Evolutionary conservation across 2,113 vertebrate species (phyloP).

Genomic region (Rhadina sibilatrix): DNA sequence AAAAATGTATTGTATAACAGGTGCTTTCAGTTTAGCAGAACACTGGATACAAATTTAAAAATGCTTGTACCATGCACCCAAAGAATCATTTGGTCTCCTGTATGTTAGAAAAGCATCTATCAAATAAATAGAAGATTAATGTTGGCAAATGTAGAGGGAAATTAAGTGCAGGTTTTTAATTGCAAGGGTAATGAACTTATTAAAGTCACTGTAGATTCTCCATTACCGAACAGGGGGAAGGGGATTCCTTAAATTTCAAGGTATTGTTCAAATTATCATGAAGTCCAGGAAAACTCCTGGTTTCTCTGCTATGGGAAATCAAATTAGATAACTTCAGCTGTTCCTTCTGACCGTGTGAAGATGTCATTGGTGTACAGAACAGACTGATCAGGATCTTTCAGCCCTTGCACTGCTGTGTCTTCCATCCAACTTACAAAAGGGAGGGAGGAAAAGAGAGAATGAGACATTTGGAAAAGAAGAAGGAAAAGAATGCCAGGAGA

Average conservation of each 20-base stretch:
- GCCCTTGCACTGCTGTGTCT: neutral
- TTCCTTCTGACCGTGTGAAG: neutral
- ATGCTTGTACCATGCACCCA: neutral
- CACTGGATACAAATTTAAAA: neutral
- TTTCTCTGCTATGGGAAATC: neutral
- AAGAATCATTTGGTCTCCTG: neutral
- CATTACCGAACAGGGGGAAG: neutral
- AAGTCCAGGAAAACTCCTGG: neutral
- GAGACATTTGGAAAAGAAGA: too few relatives aligned
- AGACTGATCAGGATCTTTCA: neutral
- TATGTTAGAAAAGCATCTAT: neutral
- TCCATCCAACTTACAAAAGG: neutral
- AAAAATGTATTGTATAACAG: neutral
- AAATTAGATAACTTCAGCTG: neutral
- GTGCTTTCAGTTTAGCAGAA: neutral
- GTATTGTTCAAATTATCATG: neutral
- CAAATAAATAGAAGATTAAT: neutral
- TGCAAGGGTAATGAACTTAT: neutral
- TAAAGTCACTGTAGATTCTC: neutral
- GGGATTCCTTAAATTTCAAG: neutral
- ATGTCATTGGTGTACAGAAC: neutral
- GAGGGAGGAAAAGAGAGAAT: neutral
- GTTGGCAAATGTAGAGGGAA: neutral
- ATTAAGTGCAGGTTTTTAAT: neutral
- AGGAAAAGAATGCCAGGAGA: neutral